A percentile compares a stretch with the other conserved stretches of the same genome.
These are phyloP conservation scores for Epicauta chinensis DNA, from an alignment of 1,140 invertebrate species.

Conservation along the genomic window DNA sequence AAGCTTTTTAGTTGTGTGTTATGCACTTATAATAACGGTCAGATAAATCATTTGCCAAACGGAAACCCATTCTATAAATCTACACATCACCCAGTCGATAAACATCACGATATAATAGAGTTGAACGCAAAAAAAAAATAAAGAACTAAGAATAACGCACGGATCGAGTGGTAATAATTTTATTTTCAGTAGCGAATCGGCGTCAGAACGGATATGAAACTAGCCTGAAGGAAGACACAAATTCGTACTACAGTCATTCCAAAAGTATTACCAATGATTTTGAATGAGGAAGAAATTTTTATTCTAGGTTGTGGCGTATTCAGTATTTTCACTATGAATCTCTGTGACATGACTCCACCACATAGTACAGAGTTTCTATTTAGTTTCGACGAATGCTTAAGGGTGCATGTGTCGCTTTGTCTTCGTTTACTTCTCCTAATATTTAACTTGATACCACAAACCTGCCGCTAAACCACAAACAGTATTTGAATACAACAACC, in stretches of 20 bases:
- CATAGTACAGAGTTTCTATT: constrained; percentile 22
- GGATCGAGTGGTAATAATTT: constrained; percentile 19
- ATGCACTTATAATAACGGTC: constrained; percentile 15
- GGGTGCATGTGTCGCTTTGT: constrained; percentile 31
- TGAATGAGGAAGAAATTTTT: too few species aligned
- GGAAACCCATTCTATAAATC: constrained; percentile 15
- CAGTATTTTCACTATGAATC: constrained; percentile 10
- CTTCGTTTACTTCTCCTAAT: constrained; percentile 25
- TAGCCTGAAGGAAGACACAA: constrained; percentile 5
- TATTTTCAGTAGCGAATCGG: constrained; percentile 15
- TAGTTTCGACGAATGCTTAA: constrained; percentile 26
- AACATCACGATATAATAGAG: constrained; percentile 18
- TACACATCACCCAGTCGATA: constrained; percentile 16
- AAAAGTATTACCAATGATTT: too few species aligned
- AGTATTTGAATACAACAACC: constrained; percentile 18
- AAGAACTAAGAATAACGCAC: constrained; percentile 11
- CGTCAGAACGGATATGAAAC: constrained; percentile 18
- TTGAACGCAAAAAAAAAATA: constrained; percentile 13
- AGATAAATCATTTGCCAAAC: constrained; percentile 18
- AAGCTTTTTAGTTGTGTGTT: constrained; percentile 13
- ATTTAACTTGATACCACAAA: constrained; percentile 34
- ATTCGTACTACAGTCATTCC: neutral
- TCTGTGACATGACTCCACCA: constrained; percentile 12
- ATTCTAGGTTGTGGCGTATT: too few species aligned
- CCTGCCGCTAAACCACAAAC: constrained; percentile 20